Base-by-base conservation (phyloP, 64 coral and sea anemone species). In the Acropora yongei region DNA sequence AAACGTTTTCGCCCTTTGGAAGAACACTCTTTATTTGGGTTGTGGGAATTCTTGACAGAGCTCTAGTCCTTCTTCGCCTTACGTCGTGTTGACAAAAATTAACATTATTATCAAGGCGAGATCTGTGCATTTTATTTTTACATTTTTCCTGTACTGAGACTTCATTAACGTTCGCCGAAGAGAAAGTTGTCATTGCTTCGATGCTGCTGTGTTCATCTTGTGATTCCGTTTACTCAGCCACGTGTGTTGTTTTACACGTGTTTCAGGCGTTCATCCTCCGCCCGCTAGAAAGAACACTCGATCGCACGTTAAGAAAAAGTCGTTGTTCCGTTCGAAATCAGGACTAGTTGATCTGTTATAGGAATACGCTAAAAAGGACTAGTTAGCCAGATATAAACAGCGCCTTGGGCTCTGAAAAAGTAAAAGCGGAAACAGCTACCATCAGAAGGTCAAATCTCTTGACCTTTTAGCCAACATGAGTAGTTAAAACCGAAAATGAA, bases 1-100 rank as follows among this genome's bases (percentile, higher is more conserved):
- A 7, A 41, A 44, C 72, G 65, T 89, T 89, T 78, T 41, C 79
- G 16, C 75, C 65, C 87, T 89, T 89, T 89, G 78, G 87, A 39
- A 89, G 13, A 78, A 89, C 17, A 20, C 73, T 75, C 58, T 79
- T 89, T 89, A 89, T 63, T 80, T 67, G 76, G 3, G 1, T 79
- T 80, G 43, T 66, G 11, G 76, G 88, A 20, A 85, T 85, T 72
- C 82, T 68, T 41, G 58, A 68, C 0, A 30, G 13, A 0, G 30
- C 82, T 84, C 81, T 89, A 42, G 3, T 45, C 74, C 75, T 89
- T 65, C 40, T 89, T 89, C 74, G 75, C 13, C 87, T 89, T 60
- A 19, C 0, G 11, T 89, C 60, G 2, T 89, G 75, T 89, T 89
- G 68, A 89, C 48, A 89, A 47, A 78, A 89, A 63, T 89, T 89